phyloP scores from a whole-genome alignment of 2,113 vertebrate species.

The Lepus europaeus region DNA sequence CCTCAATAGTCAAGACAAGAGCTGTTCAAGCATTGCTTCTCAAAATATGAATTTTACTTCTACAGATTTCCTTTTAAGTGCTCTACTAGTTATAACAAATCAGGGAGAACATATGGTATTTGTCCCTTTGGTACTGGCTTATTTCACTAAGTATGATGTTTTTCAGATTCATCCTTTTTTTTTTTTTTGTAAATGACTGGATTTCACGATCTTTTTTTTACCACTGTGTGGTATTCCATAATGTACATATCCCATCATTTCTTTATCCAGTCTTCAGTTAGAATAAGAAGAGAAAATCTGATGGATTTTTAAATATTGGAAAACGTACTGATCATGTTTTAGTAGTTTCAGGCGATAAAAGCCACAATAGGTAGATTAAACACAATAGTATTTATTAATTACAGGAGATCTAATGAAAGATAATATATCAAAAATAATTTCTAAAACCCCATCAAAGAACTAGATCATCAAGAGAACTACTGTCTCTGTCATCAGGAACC shows the following conservation, averaged over 20 bases:
- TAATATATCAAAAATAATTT: background rate
- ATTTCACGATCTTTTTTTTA: no score
- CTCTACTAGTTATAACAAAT: no score
- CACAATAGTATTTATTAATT: background rate
- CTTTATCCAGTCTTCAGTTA: background rate
- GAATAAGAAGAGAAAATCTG: background rate
- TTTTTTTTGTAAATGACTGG: no score
- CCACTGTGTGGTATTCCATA: no score
- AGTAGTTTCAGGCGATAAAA: background rate
- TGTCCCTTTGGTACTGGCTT: no score
- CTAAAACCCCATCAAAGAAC: background rate
- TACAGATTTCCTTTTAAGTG: no score
- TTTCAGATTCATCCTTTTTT: no score
- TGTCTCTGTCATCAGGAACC: background rate
- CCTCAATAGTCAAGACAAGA: no score
- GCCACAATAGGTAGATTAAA: background rate
- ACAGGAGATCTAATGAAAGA: background rate
- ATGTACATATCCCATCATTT: background rate
- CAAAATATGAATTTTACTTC: no score
- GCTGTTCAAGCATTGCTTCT: no score
- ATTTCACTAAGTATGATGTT: no score
- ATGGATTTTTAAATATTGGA: conserved; percentile 21
- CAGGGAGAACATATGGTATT: no score
- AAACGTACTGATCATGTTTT: background rate
- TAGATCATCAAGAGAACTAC: background rate